Evolutionary conservation across 2,797 vertebrate genomes (phyloP).

Genomic region (Gymnothorax reevesii): DNA sequence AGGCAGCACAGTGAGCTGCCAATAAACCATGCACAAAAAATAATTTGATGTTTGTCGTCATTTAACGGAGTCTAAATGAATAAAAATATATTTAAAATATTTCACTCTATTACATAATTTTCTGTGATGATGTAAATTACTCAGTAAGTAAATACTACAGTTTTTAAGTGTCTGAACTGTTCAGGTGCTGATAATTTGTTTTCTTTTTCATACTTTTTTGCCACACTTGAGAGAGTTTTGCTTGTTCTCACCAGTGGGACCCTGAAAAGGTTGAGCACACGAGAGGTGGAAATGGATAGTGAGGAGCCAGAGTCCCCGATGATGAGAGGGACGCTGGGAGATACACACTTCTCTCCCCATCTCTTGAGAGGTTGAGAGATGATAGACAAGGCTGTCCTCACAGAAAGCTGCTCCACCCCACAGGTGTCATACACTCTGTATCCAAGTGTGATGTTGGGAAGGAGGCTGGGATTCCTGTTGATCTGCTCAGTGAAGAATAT

Average conservation of each 20-base stretch:
- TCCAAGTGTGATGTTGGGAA: slow-evolving; percentile 63
- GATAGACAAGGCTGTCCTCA: slow-evolving; percentile 53
- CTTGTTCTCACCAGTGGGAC: slow-evolving; percentile 57
- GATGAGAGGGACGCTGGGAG: slow-evolving; percentile 53
- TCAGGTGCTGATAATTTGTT: too few relatives aligned
- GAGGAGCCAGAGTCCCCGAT: slow-evolving; percentile 62
- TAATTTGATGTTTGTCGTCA: background rate
- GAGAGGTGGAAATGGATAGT: slow-evolving; percentile 59
- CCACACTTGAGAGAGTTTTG: background rate
- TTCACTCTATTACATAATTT: background rate
- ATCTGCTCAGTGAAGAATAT: slow-evolving; percentile 62
- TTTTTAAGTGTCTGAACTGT: background rate
- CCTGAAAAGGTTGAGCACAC: slow-evolving; percentile 51
- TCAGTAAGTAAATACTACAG: background rate
- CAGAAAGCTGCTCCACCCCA: slow-evolving; percentile 51
- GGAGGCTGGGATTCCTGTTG: slow-evolving; percentile 52
- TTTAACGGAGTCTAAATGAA: background rate
- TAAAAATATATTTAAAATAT: background rate
- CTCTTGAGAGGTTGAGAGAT: slow-evolving; percentile 49
- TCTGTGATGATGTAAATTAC: too few relatives aligned
- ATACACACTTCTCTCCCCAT: slow-evolving; percentile 40
- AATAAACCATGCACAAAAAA: too few relatives aligned
- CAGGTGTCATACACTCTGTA: slow-evolving; percentile 62
- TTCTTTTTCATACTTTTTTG: background rate
- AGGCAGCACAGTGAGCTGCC: too few relatives aligned